phyloP scores from a whole-genome alignment of 2,797 vertebrate species.

The Orientallactaga sibirica region DNA sequence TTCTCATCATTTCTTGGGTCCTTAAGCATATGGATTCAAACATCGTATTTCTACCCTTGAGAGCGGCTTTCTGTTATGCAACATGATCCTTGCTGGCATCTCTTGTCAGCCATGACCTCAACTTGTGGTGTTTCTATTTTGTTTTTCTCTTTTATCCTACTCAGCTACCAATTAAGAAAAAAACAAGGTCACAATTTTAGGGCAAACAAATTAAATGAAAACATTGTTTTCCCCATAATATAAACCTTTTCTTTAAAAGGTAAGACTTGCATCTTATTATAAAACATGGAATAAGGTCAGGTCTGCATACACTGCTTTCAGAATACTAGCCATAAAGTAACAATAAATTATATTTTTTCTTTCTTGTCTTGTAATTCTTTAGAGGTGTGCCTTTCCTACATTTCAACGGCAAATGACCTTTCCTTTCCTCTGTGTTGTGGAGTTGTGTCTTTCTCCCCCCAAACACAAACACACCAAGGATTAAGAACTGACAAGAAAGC shows the following conservation, averaged over 20 bases:
- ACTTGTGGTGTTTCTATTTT: background rate
- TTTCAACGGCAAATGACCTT: conserved; percentile 16
- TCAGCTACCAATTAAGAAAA: background rate
- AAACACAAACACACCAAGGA: conserved; percentile 29
- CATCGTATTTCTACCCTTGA: background rate
- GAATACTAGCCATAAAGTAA: background rate
- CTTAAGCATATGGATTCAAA: conserved; percentile 15
- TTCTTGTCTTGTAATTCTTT: conserved; percentile 20
- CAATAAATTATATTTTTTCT: background rate
- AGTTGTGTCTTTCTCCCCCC: background rate
- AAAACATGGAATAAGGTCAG: background rate
- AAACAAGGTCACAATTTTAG: conserved; percentile 31
- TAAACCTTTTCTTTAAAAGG: conserved; percentile 39
- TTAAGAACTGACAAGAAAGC: conserved; percentile 40
- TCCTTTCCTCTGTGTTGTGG: background rate
- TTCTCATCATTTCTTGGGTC: background rate
- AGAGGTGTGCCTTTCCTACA: background rate
- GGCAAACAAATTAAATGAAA: conserved; percentile 33
- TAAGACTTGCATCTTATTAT: background rate
- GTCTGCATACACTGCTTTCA: background rate
- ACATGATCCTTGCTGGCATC: conserved; percentile 5
- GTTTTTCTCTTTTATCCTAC: conserved; percentile 50
- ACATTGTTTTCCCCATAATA: background rate
- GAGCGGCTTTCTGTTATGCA: background rate
- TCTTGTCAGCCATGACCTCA: conserved; percentile 55